Conservation (phyloP, 2,113 vertebrate genomes). For the Turdus rufiventris region DNA sequence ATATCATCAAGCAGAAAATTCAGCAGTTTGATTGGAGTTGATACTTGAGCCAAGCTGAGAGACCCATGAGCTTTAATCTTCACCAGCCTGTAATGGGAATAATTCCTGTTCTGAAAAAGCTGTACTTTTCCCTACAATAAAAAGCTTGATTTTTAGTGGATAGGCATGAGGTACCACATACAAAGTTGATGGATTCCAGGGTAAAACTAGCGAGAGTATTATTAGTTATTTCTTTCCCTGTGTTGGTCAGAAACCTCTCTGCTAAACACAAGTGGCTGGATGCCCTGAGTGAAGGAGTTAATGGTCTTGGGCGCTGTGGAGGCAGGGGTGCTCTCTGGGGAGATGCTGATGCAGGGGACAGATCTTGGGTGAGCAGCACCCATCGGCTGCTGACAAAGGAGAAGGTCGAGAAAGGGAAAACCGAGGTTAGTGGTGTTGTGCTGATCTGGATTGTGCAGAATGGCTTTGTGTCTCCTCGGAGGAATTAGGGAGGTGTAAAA, state of each 20-base stretch:
- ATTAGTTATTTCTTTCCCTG: neutral
- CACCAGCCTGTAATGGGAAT: neutral
- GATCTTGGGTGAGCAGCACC: neutral
- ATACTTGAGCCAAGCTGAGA: neutral
- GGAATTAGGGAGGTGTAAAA: neutral
- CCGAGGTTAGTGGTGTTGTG: no score
- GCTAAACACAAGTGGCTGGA: no score
- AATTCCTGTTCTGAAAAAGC: neutral
- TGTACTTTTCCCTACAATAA: neutral
- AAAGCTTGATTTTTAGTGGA: neutral
- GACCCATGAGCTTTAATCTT: neutral
- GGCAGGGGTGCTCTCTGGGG: neutral
- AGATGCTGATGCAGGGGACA: neutral
- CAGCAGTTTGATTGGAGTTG: neutral
- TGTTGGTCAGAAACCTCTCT: neutral
- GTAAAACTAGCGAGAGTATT: fast-evolving
- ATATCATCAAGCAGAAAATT: neutral
- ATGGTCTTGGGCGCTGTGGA: neutral
- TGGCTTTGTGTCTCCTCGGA: neutral
- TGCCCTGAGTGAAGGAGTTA: neutral
- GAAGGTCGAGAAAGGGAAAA: neutral
- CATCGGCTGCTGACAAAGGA: neutral
- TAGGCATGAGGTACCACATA: neutral
- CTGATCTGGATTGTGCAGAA: neutral
- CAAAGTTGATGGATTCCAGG: neutral